These are phyloP conservation scores for Catharus fuscescens DNA, from an alignment of 2,113 vertebrate genomes.

Conservation along the genomic window DNA sequence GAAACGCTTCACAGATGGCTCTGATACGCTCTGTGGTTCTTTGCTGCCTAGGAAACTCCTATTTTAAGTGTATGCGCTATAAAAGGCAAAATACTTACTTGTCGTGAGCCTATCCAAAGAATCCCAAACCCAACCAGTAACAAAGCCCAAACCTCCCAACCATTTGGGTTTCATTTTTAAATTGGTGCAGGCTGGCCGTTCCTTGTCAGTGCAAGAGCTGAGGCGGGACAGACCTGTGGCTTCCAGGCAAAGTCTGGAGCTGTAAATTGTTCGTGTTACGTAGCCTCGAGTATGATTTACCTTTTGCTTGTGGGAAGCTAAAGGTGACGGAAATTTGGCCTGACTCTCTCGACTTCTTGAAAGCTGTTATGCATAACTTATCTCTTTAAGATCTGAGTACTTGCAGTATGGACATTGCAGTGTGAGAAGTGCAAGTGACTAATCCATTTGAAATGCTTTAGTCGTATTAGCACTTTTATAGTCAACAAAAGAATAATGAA, in stretches of 20 bases:
- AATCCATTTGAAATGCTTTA: not conserved
- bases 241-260: not conserved
- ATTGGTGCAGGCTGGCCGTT: not conserved
- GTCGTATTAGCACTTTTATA: not conserved
- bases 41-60: not conserved
- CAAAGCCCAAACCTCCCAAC: not conserved
- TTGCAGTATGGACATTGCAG: not conserved
- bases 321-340: not conserved
- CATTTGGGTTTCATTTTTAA: not conserved
- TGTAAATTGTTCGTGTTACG: not conserved
- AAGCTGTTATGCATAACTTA: rapidly evolving
- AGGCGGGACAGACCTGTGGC: not conserved
- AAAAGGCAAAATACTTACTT: not conserved
- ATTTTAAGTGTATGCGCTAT: not conserved
- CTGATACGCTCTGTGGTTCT: not conserved
- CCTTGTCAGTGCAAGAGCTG: not conserved
- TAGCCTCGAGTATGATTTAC: not conserved
- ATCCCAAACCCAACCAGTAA: not conserved
- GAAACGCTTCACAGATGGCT: not conserved
- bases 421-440: not conserved
- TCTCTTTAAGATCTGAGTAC: not conserved
- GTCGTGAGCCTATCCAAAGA: not conserved
- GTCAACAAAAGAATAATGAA: not conserved
- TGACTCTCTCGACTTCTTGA: not conserved
- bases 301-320: not conserved